Conservation (phyloP, 2,113 vertebrate species). For the Oncorhynchus gorbuscha region DNA sequence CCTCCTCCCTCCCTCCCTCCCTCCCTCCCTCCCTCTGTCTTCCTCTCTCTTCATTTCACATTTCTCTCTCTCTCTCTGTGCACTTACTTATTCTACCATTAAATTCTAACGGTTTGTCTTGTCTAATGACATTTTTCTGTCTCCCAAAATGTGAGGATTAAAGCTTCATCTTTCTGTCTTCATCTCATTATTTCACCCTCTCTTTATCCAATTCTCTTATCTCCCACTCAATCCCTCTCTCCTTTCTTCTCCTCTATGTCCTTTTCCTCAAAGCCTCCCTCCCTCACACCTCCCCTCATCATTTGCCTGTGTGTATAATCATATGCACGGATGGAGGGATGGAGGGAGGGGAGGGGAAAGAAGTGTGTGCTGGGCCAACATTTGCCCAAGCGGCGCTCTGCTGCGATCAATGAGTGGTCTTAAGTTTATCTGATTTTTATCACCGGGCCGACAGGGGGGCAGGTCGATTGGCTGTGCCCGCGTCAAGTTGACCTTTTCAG, state of each 20-base stretch:
- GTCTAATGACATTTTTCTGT: not conserved
- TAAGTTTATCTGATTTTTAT: slow-evolving; percentile 99
- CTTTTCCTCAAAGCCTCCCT: slow-evolving; percentile 25
- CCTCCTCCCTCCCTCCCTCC: too few species aligned
- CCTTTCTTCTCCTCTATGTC: slow-evolving; percentile 10
- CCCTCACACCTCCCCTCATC: slow-evolving; percentile 32
- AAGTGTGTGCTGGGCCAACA: slow-evolving; percentile 63
- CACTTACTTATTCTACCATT: not conserved
- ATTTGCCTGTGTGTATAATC: slow-evolving; percentile 61
- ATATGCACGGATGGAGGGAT: slow-evolving; percentile 53
- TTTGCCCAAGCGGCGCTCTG: slow-evolving; percentile 67
- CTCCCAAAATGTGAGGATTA: not conserved
- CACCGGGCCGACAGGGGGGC: slow-evolving; percentile 92
- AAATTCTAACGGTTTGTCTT: not conserved
- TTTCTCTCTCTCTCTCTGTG: slow-evolving; percentile 3
- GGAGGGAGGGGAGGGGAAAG: slow-evolving; percentile 16
- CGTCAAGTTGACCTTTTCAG: slow-evolving; percentile 99
- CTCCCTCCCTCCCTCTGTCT: slow-evolving; percentile 66
- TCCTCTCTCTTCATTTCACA: slow-evolving; percentile 62
- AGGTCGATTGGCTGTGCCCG: slow-evolving; percentile 97
- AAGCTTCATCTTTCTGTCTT: slow-evolving; percentile 12
- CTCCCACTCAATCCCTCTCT: not conserved
- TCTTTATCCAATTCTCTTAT: not conserved
- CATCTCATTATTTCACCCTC: slow-evolving; percentile 31
- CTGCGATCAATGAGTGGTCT: slow-evolving; percentile 82